Percentiles rank a stretch among this genome's conserved stretches.
phyloP scores from a whole-genome alignment of 2,797 vertebrate species.

The Coluber constrictor region DNA sequence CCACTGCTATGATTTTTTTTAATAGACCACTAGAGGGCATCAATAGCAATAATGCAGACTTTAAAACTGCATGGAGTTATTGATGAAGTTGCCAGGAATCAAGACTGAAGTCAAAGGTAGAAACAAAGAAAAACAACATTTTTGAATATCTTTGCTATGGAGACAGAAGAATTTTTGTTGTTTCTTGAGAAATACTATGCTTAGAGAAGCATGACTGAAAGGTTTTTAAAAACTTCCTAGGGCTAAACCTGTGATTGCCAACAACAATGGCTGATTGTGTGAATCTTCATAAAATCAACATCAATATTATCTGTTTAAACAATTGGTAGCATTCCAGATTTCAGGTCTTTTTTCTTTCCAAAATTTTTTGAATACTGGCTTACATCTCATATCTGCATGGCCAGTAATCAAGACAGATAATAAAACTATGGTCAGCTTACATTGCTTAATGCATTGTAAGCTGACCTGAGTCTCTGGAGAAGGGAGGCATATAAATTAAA shows the following conservation, averaged over 20 bases:
- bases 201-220: background rate
- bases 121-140: background rate
- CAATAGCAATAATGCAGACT: background rate
- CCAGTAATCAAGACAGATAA: background rate
- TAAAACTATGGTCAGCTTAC: background rate
- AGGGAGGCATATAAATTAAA: too few species aligned
- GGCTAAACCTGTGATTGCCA: background rate
- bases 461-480: too few species aligned
- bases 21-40: background rate
- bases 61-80: background rate
- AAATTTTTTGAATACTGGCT: background rate
- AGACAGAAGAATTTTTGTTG: background rate
- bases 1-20: background rate
- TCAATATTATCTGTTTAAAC: background rate
- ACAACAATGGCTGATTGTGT: too few species aligned
- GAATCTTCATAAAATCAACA: background rate
- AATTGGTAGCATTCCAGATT: background rate
- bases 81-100: background rate
- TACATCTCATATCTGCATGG: background rate
- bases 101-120: background rate
- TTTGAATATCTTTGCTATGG: background rate
- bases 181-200: background rate
- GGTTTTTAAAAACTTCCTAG: background rate
- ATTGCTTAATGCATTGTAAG: too few species aligned
- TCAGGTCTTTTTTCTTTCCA: background rate